Base-by-base conservation (phyloP, 2,113 vertebrate genomes). In the Taurulus bubalis region DNA sequence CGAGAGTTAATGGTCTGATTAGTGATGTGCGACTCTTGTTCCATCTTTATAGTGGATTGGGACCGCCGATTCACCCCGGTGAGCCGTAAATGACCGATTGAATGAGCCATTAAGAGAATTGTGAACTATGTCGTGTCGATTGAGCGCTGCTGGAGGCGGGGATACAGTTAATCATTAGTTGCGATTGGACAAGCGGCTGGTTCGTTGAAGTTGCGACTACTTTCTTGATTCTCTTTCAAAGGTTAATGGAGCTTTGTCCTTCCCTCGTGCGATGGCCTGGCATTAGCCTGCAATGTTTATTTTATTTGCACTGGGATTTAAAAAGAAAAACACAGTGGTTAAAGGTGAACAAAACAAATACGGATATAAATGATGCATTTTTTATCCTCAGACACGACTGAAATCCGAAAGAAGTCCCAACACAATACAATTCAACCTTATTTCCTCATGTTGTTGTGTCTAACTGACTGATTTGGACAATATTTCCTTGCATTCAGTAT, bases 41-140 rank as follows among this genome's bases (percentile, higher is more conserved):
- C 53, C 53, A 14, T 86, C 79, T 72, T 86, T 70, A 32, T 34
- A 75, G 69, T 20, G 36, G 36, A 67, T 24, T 16, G 63, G 67
- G 34, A 42, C 16, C 3, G n/a, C 9, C 4, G 68, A 64, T 68
- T 82, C 42, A 80, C 72, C 79, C 38, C 8, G 26, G 58, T n/a
- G 49, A 62, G 30, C 40, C 34, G 8, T 69, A 75, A 78, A 73
- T 55, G 69, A 77, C 69, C 81, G 73, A 80, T 70, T 83, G 79
- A 82, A 75, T 10, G 72, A 84, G 75, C 84, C 56, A 70, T 87
- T 82, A 83, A 72, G 79, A 78, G 77, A 75, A 78, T 75, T 63
- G 75, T 73, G 84, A 87, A 59, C 56, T 72, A 66, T 80, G 80
- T 71, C 2, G 3, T 85, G 68, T 67, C 72, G n/a, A 67, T 66